These are phyloP conservation scores for Pasiphila rectangulata DNA, from an alignment of 2,888 invertebrate genomes.

Conservation along the genomic window DNA sequence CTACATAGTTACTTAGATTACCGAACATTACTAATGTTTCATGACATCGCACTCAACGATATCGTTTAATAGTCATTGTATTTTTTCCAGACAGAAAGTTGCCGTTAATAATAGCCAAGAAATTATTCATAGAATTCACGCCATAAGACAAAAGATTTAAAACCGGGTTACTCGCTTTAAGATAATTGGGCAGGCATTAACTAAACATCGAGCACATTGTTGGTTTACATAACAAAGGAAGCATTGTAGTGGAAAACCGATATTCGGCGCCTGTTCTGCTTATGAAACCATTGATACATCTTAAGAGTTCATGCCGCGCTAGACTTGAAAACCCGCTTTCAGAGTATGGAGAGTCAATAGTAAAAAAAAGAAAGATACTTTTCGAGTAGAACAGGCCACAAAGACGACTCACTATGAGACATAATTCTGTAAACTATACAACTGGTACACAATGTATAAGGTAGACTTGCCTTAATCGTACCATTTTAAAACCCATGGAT, in stretches of 20 bases:
- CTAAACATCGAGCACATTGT: conserved; percentile 55
- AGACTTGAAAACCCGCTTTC: neutral
- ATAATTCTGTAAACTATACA: too few relatives aligned
- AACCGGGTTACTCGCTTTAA: conserved; percentile 38
- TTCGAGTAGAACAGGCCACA: too few relatives aligned
- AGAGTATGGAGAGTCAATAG: too few relatives aligned
- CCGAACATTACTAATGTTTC: conserved; percentile 6
- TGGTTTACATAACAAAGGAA: conserved; percentile 63
- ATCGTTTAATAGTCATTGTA: conserved; percentile 10
- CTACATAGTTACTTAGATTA: conserved; percentile 4
- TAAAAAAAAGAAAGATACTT: too few relatives aligned
- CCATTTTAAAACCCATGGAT: too few relatives aligned
- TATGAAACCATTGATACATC: neutral
- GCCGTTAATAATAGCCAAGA: conserved; percentile 23
- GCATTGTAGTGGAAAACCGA: conserved; percentile 7
- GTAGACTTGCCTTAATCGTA: too few relatives aligned
- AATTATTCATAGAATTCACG: conserved; percentile 25
- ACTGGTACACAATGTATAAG: too few relatives aligned
- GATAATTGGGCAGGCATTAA: conserved; percentile 42
- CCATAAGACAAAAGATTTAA: conserved; percentile 24
- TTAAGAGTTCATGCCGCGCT: too few relatives aligned
- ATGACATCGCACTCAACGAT: conserved; percentile 1
- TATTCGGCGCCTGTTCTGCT: conserved; percentile 1
- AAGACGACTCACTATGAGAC: too few relatives aligned
- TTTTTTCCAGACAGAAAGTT: conserved; percentile 23